Percentiles rank a stretch among this genome's conserved stretches.
Evolutionary conservation across 2,888 invertebrate species (phyloP).

Genomic region (Eristalis pertinax): DNA sequence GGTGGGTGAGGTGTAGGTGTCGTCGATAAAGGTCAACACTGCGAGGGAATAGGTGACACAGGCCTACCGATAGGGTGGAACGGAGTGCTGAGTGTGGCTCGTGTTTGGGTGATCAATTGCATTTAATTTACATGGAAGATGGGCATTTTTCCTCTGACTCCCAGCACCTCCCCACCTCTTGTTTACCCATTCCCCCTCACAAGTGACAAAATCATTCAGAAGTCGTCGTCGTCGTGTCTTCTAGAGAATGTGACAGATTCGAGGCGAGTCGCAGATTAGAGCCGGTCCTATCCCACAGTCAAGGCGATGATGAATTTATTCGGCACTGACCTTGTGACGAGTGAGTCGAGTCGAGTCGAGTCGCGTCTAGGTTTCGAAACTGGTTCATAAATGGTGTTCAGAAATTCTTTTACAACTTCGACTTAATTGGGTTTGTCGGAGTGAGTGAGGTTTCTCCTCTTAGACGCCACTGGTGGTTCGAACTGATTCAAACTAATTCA

Average conservation of each 20-base stretch:
- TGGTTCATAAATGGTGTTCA: background rate
- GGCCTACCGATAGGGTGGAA: background rate
- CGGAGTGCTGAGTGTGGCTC: slow-evolving; percentile 12
- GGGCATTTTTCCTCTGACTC: no score
- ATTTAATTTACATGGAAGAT: slow-evolving; percentile 46
- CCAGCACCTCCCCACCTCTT: no score
- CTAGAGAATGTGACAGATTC: background rate
- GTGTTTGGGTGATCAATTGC: slow-evolving; percentile 56
- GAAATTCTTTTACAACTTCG: background rate
- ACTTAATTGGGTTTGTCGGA: no score
- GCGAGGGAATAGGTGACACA: background rate
- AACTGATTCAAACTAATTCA: no score
- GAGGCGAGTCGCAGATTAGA: background rate
- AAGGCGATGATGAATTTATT: background rate
- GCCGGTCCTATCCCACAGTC: background rate
- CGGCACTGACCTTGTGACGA: background rate
- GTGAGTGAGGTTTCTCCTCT: no score
- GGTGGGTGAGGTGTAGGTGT: background rate
- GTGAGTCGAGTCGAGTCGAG: background rate
- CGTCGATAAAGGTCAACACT: background rate
- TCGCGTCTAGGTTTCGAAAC: background rate
- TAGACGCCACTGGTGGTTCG: no score
- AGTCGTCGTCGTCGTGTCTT: no score
- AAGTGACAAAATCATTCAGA: no score
- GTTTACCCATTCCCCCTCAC: no score